phyloP scores from a whole-genome alignment of 2,113 vertebrate species.

The Numenius arquata region DNA sequence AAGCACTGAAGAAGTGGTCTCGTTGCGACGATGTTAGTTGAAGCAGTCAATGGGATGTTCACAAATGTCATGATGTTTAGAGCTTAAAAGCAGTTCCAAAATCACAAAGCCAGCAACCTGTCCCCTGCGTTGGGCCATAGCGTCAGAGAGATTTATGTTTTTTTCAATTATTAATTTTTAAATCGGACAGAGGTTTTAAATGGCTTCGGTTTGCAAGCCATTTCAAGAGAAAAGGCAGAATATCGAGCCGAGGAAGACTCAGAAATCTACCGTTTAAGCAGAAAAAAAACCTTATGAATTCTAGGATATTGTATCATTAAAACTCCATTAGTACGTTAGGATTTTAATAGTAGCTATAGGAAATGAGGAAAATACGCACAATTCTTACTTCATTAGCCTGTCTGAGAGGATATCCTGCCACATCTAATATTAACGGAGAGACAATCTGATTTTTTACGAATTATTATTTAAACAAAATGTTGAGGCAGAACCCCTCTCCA shows the following conservation, averaged over 20 bases:
- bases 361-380: slow-evolving; percentile 72
- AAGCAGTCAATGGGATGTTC: slow-evolving; percentile 67
- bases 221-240: slow-evolving; percentile 48
- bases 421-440: slow-evolving; percentile 40
- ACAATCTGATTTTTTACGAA: slow-evolving; percentile 49
- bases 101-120: slow-evolving; percentile 69
- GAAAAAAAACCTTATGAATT: slow-evolving; percentile 40
- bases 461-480: slow-evolving; percentile 19
- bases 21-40: slow-evolving; percentile 61
- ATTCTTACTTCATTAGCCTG: slow-evolving; percentile 71
- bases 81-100: slow-evolving; percentile 78
- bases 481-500: neutral
- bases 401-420: slow-evolving; percentile 63
- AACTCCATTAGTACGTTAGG: slow-evolving; percentile 71
- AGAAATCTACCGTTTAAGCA: slow-evolving; percentile 62
- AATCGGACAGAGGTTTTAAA: slow-evolving; percentile 55
- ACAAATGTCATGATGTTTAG: slow-evolving; percentile 71
- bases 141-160: neutral
- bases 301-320: slow-evolving; percentile 71
- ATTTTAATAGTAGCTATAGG: slow-evolving; percentile 70
- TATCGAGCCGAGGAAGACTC: slow-evolving; percentile 45
- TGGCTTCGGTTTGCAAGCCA: slow-evolving; percentile 11
- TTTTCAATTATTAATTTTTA: slow-evolving; percentile 59
- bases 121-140: slow-evolving; percentile 45
- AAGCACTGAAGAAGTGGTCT: slow-evolving; percentile 43